Evolutionary conservation across 2,797 vertebrate genomes (phyloP).

Genomic region (Syndactyla subalaris): DNA sequence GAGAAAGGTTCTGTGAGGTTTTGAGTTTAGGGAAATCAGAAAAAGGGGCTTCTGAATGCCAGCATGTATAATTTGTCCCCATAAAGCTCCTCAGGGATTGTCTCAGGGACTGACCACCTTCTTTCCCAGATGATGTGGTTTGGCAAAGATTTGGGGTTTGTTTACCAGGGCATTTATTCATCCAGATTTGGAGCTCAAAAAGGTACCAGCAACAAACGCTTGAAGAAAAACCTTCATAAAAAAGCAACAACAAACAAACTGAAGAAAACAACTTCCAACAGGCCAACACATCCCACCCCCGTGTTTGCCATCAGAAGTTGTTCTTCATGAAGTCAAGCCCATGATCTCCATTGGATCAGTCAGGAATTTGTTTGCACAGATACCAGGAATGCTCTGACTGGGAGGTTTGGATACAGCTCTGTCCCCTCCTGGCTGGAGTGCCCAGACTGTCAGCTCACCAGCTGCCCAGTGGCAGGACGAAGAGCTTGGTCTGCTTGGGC

Average conservation of each 20-base stretch:
- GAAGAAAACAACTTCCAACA: neutral
- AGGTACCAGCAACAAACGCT: neutral
- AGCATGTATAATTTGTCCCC: neutral
- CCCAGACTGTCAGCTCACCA: neutral
- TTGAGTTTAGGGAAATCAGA: neutral
- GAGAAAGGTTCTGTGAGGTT: neutral
- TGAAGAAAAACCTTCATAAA: neutral
- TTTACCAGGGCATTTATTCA: neutral
- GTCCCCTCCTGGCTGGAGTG: neutral
- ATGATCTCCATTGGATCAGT: neutral
- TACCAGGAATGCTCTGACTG: neutral
- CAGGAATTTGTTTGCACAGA: neutral
- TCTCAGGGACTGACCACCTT: neutral
- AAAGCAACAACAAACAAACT: neutral
- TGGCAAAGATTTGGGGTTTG: neutral
- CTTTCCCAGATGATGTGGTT: neutral
- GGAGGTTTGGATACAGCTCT: neutral
- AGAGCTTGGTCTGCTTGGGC: neutral
- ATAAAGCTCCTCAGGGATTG: neutral
- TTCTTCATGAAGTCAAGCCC: neutral
- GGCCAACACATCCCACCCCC: neutral
- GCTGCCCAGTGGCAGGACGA: neutral
- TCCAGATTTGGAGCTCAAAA: neutral
- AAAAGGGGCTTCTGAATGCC: neutral
- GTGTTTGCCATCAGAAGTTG: neutral